Evolutionary conservation across 2,797 vertebrate genomes (phyloP), one percentile per base, ranked within the genome.

Genomic region (Sternotherus odoratus): DNA sequence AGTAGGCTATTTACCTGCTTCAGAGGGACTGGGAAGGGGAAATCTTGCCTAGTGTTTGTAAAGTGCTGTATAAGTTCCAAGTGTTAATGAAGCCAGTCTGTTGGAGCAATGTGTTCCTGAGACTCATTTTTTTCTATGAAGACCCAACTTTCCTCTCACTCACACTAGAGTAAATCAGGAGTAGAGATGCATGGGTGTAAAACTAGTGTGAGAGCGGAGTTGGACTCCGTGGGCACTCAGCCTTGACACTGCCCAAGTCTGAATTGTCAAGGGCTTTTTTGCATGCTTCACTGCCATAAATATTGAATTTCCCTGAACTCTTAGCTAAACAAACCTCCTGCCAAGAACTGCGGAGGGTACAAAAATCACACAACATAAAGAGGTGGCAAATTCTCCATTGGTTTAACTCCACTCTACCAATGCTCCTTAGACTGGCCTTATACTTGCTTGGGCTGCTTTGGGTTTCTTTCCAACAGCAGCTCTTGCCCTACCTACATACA

Each of bases 171-270:
- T 95, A 94, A 51, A 24, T 92, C n/a, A n/a, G n/a, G n/a, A n/a
- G 94, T 79, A 89, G 78, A 87, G 89, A 91, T 89, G 60, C 72
- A 90, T 88, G 85, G 17, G 43, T 60, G 54, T 39, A 91, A 93
- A 95, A 90, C 24, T 19, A n/a, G 91, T 93, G 51, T 28, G 60
- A 54, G 79, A 78, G 88, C 88, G 83, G 74, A 82, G 69, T 87
- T 74, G 83, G 60, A 86, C 77, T 86, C 85, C 5, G 3, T 63
- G 26, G 87, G 36, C 50, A 85, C 85, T 36, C 1, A 15, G 69
- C 72, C 78, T 63, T 88, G 3, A 1, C 13, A 30, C 46, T 77
- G 79, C 12, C 51, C 85, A 94, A 89, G 54, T 48, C 51, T 85
- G 74, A 90, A 2, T 77, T 86, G 33, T n/a, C 39, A 69, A 82